phyloP scores from a whole-genome alignment of 37 sponge, comb jelly and placozoan species.

The Theonella swinhoei region DNA sequence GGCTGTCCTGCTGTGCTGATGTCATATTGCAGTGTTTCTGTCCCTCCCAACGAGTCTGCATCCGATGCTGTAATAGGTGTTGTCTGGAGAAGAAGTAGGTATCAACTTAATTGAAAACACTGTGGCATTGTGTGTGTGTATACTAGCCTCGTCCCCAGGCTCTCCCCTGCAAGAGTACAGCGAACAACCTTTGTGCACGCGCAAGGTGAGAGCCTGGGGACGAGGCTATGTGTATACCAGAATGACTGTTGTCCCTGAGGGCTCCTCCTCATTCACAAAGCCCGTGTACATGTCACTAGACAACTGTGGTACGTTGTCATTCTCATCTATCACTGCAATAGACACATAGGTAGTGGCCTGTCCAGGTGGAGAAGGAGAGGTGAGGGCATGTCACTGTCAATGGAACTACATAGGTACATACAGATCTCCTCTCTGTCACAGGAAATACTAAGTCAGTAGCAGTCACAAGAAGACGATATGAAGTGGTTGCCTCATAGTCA shows the following conservation, averaged over 20 bases:
- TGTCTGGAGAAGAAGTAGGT: not conserved
- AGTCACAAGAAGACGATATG: slow-evolving; percentile 15
- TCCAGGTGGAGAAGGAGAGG: not conserved
- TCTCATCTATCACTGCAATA: slow-evolving; percentile 32
- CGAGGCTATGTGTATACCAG: too few species aligned
- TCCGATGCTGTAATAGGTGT: not conserved
- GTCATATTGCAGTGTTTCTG: not conserved
- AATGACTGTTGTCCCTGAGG: not conserved
- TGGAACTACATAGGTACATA: not conserved
- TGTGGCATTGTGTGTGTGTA: not conserved
- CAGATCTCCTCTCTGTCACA: slow-evolving; percentile 17
- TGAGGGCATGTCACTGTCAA: not conserved
- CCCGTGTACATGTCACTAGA: slow-evolving; percentile 7
- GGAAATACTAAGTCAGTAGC: slow-evolving; percentile 38
- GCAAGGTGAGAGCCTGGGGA: too few species aligned
- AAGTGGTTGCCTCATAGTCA: slow-evolving; percentile 19
- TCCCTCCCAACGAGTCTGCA: not conserved
- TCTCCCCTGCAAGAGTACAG: too few species aligned
- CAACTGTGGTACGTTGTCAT: slow-evolving; percentile 45
- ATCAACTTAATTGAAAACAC: not conserved
- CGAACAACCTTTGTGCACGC: not conserved
- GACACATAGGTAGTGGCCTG: slow-evolving; percentile 25
- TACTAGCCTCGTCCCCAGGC: too few species aligned
- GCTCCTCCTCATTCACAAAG: slow-evolving; percentile 16
- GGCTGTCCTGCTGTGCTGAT: not conserved